Evolutionary conservation across 1,140 invertebrate species (phyloP), one percentile per base, ranked within the genome.

Genomic region (Ostrea denselamellosa): DNA sequence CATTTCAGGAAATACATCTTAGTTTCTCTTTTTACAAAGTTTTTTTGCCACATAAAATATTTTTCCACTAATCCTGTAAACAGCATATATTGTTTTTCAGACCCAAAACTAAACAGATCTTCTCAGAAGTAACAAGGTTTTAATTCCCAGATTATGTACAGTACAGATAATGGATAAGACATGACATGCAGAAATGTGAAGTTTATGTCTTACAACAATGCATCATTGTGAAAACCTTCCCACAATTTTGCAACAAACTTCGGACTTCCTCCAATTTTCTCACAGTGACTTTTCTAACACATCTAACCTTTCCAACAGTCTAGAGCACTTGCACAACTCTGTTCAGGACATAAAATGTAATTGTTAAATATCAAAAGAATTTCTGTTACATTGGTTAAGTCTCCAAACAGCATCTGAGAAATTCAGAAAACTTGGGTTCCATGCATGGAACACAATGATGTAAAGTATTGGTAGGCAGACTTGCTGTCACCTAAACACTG

Each of bases 321-420:
- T 34, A 77, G 12, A 77, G 28, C 68, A 25, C 68, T 34, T 14
- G 68, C 68, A 22, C 68, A 25, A 9, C 28, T 34, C 68, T 77
- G 58, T 77, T 77, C 10, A 34, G 68, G 25, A 34, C 22, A 25
- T 77, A 77, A 77, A 77, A 19, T 77, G 68, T 77, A 77, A 77
- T 77, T 77, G 68, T 77, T 14, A 77, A 77, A 77, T 77, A 77
- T 77, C 68, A 77, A 77, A 77, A 77, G 68, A 77, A 77, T 77
- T 77, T 77, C 25, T 12, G 12, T 77, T 77, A 25, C 68, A 77
- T 77, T 25, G 28, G 68, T 34, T 34, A 14, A 77, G 68, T 28
- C 68, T 77, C 68, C 68, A 77, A 77, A 77, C 28, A 28, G 25
- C 68, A 25, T 77, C 68, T 77, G 22, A 77, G 68, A 77, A 77